Percentiles rank a stretch among this genome's conserved stretches.
These are phyloP conservation scores for Columbina picui DNA, from an alignment of 2,113 vertebrate genomes.

Conservation along the genomic window DNA sequence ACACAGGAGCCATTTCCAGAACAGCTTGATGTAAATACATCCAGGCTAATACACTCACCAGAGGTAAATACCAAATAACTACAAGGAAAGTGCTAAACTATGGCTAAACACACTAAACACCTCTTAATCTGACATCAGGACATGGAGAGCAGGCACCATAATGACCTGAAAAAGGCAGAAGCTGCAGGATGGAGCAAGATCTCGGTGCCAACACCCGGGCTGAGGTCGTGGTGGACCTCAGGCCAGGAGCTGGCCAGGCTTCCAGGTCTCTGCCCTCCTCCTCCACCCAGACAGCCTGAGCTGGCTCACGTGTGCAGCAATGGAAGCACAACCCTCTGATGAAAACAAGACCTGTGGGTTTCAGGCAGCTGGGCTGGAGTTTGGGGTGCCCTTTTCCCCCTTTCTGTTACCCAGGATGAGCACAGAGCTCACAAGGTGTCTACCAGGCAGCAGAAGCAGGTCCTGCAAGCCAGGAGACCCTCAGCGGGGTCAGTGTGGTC, in stretches of 20 bases:
- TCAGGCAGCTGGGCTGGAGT: not conserved
- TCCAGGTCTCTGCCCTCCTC: not conserved
- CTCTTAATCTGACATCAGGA: not conserved
- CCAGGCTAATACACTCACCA: not conserved
- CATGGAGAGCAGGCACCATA: not conserved
- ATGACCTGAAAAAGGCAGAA: not conserved
- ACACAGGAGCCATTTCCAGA: not conserved
- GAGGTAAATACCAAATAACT: not conserved
- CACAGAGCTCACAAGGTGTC: not conserved
- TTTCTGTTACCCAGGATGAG: not conserved
- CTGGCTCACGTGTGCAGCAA: not conserved
- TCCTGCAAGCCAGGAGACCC: not conserved
- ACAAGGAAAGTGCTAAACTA: not conserved
- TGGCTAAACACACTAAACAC: not conserved
- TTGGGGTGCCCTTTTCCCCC: fast-evolving
- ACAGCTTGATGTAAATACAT: not conserved
- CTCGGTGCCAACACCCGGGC: not conserved
- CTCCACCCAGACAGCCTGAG: not conserved
- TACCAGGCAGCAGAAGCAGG: not conserved
- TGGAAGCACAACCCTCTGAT: fast-evolving
- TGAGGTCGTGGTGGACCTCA: not conserved
- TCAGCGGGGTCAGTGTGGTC: fast-evolving
- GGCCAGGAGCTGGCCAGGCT: not conserved
- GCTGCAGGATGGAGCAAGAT: not conserved
- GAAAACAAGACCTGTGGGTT: not conserved